Percentiles rank a stretch among this genome's conserved stretches.
Conservation (phyloP, 2,113 vertebrate genomes). For the Aix galericulata region DNA sequence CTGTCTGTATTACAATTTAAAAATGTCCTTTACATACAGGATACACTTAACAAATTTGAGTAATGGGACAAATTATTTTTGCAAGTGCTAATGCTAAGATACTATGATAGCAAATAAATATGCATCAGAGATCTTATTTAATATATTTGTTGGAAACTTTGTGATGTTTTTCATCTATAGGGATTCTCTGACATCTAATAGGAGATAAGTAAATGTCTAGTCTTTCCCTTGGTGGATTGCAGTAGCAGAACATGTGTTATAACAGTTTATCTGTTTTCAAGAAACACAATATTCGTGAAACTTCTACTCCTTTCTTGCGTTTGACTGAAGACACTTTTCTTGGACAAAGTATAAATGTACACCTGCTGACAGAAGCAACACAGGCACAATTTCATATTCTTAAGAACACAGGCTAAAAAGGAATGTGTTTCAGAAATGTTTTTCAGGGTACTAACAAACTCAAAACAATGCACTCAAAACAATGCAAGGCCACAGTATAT, state of each 20-base stretch:
- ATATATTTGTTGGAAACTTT: not conserved
- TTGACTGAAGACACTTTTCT: not conserved
- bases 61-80: not conserved
- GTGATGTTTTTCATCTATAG: accelerated
- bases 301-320: not conserved
- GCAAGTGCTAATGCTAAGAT: not conserved
- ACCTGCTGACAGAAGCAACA: not conserved
- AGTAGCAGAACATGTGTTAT: not conserved
- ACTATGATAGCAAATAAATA: not conserved
- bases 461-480: not conserved
- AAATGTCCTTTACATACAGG: not conserved
- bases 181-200: not conserved
- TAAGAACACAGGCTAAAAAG: not conserved
- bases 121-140: not conserved
- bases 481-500: not conserved
- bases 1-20: not conserved
- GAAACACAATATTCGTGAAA: not conserved
- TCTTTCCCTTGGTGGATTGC: not conserved
- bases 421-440: not conserved
- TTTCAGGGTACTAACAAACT: not conserved
- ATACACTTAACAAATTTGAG: not conserved
- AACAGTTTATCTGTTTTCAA: not conserved
- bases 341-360: not conserved
- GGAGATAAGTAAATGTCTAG: not conserved
- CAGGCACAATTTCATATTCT: not conserved